A percentile compares a stretch with the other conserved stretches of the same genome.
Conservation (phyloP, 1,140 invertebrate species). For the Drosophila jambulina region DNA sequence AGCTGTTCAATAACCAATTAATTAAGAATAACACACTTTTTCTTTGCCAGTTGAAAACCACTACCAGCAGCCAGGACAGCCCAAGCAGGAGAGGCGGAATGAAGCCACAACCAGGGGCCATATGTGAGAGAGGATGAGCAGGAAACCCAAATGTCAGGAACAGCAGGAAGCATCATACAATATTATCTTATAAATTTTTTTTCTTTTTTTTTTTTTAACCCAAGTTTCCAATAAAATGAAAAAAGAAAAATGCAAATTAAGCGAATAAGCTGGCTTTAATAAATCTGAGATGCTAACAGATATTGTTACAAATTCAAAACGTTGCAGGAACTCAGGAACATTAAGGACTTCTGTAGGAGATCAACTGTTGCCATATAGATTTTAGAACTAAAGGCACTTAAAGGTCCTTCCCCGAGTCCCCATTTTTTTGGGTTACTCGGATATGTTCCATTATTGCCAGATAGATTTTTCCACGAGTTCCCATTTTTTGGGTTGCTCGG, state of each 20-base stretch:
- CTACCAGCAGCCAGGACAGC: conserved; percentile 18
- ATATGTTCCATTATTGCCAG: background rate
- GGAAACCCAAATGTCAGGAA: conserved; percentile 4
- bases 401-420: background rate
- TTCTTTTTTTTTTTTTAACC: conserved; percentile 4
- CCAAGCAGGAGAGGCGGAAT: conserved; percentile 24
- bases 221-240: conserved; percentile 10
- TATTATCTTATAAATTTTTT: background rate
- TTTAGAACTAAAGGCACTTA: too few species aligned
- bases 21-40: background rate
- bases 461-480: too few species aligned
- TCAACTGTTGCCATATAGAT: background rate
- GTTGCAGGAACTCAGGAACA: too few species aligned
- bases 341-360: background rate
- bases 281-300: background rate
- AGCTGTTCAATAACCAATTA: background rate
- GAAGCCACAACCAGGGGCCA: conserved; percentile 36
- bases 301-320: background rate
- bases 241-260: background rate
- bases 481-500: too few species aligned
- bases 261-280: background rate
- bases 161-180: conserved; percentile 13
- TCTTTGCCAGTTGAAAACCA: conserved; percentile 39
- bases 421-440: background rate
- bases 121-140: conserved; percentile 24